Evolutionary conservation across 2,113 vertebrate genomes (phyloP), one percentile per base, ranked within the genome.

Genomic region (Odobenus rosmarus): DNA sequence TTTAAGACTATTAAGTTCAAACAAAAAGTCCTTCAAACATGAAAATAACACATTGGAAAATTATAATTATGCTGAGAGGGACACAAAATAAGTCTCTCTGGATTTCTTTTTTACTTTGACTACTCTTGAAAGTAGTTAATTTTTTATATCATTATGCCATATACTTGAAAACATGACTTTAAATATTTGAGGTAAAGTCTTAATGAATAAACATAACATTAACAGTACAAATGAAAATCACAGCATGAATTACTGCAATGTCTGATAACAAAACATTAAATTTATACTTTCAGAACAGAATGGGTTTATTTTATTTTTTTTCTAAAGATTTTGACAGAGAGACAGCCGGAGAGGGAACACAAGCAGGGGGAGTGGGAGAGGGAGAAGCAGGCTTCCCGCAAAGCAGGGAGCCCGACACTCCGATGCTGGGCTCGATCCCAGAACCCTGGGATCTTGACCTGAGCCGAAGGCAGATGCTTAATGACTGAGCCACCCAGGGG

Each of bases 31-130:
- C 28, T 81, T 91, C 39, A 71, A 76, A 84, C 12, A 81, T 31
- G 42, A 95, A 90, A 96, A 84, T 91, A 69, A 36, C 49, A 76
- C 49, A 69, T 79, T 46, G 55, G 39, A 88, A 96, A 95, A 80
- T 69, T 39, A 69, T 33, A 84, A 88, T 79, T 83, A 88, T 64
- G 18, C 23, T 95, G 42, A 95, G 42, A 95, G 33, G 62, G 12
- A n/a, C n/a, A 90, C 3, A 26, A 96, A 94, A 79, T 51, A 95
- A 82, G 42, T 71, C 64, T 95, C 55, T 96, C 15, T 92, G 16
- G 64, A 94, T 95, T 97, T 97, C 77, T 91, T n/a, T 92, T 97
- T 88, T 64, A 92, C 36, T 71, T 64, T 92, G 16, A 64, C 23
- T 81, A 92, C 49, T 3, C 11, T 42, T 88, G 10, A 15, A 80